Evolutionary conservation across 2,113 vertebrate genomes (phyloP).

Genomic region (Anoura caudifer): DNA sequence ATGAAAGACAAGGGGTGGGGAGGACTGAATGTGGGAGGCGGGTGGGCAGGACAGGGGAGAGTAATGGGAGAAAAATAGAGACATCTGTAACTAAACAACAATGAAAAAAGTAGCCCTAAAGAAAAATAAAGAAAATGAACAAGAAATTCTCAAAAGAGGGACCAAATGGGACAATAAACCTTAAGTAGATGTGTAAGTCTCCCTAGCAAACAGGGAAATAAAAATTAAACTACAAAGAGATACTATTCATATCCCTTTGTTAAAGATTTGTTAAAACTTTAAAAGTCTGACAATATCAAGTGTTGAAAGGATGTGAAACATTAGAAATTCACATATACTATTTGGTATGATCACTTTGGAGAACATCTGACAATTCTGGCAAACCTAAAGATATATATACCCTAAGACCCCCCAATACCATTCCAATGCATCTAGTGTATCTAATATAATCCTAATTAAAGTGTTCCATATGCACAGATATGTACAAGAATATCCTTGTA

Average conservation of each 20-base stretch:
- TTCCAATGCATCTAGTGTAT: not conserved
- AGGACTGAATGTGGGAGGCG: too few species aligned
- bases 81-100: too few species aligned
- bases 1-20: too few species aligned
- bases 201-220: not conserved
- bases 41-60: too few species aligned
- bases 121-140: not conserved
- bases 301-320: not conserved
- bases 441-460: not conserved
- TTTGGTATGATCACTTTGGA: not conserved
- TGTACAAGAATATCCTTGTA: not conserved
- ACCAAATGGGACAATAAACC: not conserved
- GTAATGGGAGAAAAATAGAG: too few species aligned
- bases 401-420: not conserved
- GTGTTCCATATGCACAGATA: not conserved
- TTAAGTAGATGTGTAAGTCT: not conserved
- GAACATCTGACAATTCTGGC: not conserved
- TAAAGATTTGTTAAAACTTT: not conserved
- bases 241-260: not conserved
- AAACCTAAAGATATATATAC: not conserved
- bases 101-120: not conserved
- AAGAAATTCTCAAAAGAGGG: constrained; percentile 13
- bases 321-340: not conserved
- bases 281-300: not conserved
- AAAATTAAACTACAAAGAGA: not conserved